phyloP scores from a whole-genome alignment of 2,797 vertebrate species.

The Leptodactylus fallax region DNA sequence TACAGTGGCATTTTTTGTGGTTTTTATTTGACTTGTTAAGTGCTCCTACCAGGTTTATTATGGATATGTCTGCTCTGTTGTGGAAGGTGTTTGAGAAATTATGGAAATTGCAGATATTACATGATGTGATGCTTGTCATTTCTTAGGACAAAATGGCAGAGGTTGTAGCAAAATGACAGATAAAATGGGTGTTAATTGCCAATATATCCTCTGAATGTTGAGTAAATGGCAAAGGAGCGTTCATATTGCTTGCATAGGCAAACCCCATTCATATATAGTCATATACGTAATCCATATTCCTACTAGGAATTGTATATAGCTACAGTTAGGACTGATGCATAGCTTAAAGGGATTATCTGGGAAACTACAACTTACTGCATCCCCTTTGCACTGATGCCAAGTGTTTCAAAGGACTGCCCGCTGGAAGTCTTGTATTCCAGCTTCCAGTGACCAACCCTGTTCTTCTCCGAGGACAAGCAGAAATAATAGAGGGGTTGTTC shows the following conservation, averaged over 20 bases:
- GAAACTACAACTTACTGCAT: too few relatives aligned
- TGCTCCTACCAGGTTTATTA: neutral
- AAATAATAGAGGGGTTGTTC: too few relatives aligned
- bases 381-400: too few relatives aligned
- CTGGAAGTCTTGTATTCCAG: too few relatives aligned
- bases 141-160: neutral
- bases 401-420: too few relatives aligned
- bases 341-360: neutral
- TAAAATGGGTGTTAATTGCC: neutral
- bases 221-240: neutral
- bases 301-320: neutral
- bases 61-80: neutral
- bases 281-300: neutral
- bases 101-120: neutral
- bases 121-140: neutral
- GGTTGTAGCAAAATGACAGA: neutral
- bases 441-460: too few relatives aligned
- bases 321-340: neutral
- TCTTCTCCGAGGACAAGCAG: too few relatives aligned
- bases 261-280: neutral
- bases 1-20: constrained; percentile 30
- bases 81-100: constrained; percentile 2
- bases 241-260: neutral
- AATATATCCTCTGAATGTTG: neutral
- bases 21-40: constrained; percentile 18